phyloP scores from a whole-genome alignment of 2,113 vertebrate genomes.

The Cyanoramphus novaezelandiae region DNA sequence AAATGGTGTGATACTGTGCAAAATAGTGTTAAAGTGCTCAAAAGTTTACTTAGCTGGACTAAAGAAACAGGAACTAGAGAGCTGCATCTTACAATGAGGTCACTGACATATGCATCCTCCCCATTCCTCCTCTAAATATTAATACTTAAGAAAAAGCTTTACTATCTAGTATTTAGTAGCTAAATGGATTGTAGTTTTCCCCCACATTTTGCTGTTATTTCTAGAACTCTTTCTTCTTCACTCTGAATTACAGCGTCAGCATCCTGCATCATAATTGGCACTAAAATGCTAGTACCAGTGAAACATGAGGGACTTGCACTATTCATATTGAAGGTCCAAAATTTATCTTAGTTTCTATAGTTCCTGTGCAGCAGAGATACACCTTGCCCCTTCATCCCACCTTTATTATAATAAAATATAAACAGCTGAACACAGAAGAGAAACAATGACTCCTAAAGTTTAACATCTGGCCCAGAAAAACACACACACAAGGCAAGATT shows the following conservation, averaged over 20 bases:
- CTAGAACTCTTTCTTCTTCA: background rate
- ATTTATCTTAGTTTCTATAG: background rate
- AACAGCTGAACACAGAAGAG: background rate
- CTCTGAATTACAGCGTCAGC: background rate
- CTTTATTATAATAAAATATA: background rate
- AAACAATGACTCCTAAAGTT: background rate
- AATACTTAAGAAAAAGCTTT: background rate
- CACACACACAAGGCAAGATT: background rate
- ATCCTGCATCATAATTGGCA: background rate
- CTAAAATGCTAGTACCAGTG: background rate
- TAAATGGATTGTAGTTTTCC: background rate
- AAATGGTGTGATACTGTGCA: background rate
- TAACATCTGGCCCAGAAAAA: background rate
- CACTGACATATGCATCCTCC: background rate
- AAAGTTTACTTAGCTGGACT: background rate
- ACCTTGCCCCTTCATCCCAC: background rate
- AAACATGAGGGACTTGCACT: background rate
- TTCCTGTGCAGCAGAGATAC: background rate
- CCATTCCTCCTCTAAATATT: background rate
- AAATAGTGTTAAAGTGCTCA: background rate
- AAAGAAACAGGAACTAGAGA: background rate
- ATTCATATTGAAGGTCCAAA: background rate
- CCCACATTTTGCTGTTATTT: background rate
- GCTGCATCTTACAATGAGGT: background rate
- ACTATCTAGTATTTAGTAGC: background rate